Evolutionary conservation across 2,888 invertebrate genomes (phyloP).

Genomic region (Chymomyza fuscimana): DNA sequence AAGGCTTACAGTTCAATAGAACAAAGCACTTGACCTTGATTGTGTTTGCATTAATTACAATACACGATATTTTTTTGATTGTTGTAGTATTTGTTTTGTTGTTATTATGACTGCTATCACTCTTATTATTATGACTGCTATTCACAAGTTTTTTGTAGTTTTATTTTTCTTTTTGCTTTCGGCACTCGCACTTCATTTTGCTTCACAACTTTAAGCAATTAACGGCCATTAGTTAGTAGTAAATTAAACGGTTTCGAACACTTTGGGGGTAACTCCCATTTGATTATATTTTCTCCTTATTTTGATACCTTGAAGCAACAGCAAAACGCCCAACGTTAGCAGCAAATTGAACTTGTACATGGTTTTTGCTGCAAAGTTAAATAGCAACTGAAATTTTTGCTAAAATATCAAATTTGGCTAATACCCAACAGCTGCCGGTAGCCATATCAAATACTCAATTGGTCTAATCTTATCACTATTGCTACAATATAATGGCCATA

Average conservation of each 20-base stretch:
- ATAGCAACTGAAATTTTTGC: slow-evolving; percentile 45
- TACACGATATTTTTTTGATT: not conserved
- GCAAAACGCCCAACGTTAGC: slow-evolving; percentile 39
- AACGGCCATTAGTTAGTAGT: slow-evolving; percentile 53
- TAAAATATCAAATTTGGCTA: not conserved
- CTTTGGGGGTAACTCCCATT: slow-evolving; percentile 15
- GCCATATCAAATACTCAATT: slow-evolving; percentile 42
- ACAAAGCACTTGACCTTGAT: slow-evolving; percentile 71
- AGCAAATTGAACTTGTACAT: slow-evolving; percentile 43
- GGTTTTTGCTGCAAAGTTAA: slow-evolving; percentile 23
- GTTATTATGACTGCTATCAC: slow-evolving; percentile 23
- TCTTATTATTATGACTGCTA: slow-evolving; percentile 14
- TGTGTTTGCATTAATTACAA: slow-evolving; percentile 68
- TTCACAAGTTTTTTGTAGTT: slow-evolving; percentile 6
- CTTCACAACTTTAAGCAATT: slow-evolving; percentile 57
- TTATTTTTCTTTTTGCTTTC: slow-evolving; percentile 21
- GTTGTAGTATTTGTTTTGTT: slow-evolving; percentile 32
- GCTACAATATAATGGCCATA: slow-evolving; percentile 1
- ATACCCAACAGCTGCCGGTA: slow-evolving; percentile 5
- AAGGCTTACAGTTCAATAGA: slow-evolving; percentile 55
- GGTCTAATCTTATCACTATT: slow-evolving; percentile 56
- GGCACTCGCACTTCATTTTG: not conserved
- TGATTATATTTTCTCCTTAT: slow-evolving; percentile 1
- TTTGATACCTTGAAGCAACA: slow-evolving; percentile 50
- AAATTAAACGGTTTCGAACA: slow-evolving; percentile 30